Evolutionary conservation across 1,140 invertebrate genomes (phyloP), one percentile per base, ranked within the genome.

Genomic region (Mamestra configurata): DNA sequence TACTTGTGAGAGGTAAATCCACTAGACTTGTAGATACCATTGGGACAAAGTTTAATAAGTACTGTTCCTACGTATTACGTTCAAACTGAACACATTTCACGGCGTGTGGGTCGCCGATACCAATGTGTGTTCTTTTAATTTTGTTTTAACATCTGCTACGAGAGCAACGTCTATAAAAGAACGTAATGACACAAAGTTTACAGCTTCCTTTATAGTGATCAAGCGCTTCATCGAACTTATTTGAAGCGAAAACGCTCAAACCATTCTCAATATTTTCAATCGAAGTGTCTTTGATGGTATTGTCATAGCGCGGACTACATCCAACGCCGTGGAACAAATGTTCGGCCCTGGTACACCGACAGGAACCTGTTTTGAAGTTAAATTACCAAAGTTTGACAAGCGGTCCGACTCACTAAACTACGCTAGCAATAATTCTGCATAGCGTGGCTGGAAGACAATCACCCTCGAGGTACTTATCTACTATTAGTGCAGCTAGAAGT

Each of bases 311-410:
- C 27, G 20, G 27, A 57, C 86, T 86, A 88, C 81, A 86, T 88
- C 85, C 77, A 88, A 81, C 87, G 88, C 87, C 86, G 86, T 88
- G 43, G 86, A 90, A 89, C 88, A 90, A 94, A 90, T 90, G 89
- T 89, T 88, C 88, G 83, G 83, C 81, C 51, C 86, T 89, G 88
- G 88, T 88, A 81, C 86, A 90, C 90, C 88, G 87, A 86, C 91
- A 88, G 89, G 80, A 93, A 91, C 88, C 90, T 91, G 90, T 92
- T 94, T 92, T 92, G 90, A 94, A 94, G 93, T 94, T 94, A 94
- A 94, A 94, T 94, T 94, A 94, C 89, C 89, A 93, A 94, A 93
- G 93, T 94, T 94, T 92, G 93, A 94, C 92, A 92, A 91, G 91
- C 89, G 88, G 91, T 90, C 86, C 84, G 88, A 89, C 85, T 90